Base-by-base conservation (phyloP, 2,797 vertebrate species). In the Pipistrellus pygmaeus region DNA sequence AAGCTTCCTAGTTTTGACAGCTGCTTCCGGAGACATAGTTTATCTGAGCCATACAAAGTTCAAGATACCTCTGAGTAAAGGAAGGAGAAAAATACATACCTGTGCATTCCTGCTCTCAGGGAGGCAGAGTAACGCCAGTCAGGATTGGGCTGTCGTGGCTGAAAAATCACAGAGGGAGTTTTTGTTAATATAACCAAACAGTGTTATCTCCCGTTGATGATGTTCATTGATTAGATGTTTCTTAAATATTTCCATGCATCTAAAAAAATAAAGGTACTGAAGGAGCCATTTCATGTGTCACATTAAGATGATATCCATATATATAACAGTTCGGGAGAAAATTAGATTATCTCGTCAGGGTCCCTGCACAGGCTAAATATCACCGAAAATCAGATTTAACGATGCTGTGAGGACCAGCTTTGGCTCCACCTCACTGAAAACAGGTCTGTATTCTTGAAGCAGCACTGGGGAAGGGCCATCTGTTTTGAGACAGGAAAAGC, bases 81-180 rank as follows among this genome's bases (percentile, higher is more conserved):
- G 21, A 85, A 38, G 18, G n/a, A 78, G 89, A 2, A 8, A 55
- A 6, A 55, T 55, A 98, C 98, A 0, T 98, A 99, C 99, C 99
- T 99, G 98, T 99, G 99, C 99, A 99, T 99, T 98, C 99, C 99
- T 96, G 99, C 99, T 99, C 99, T 99, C 95, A 99, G 98, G 94
- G 99, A 99, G 51, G 99, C 99, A 91, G 99, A 99, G 97, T 99
- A 99, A 98, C 99, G 99, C 99, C 99, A 99, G 97, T 99, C 99
- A 96, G 99, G 97, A 97, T 98, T 98, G 88, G 99, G 99, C 69
- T 97, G 98, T 98, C 99, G 99, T 85, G 99, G 99, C 99, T 99
- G 98, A 78, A 98, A 98, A 98, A 98, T 97, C 98, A 98, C 98
- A 98, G 97, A 95, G 97, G 97, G 83, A 91, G 55, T 73, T 95